Percentiles rank a stretch among this genome's conserved stretches.
Conservation (phyloP, 23 tunicate genomes). For the Trididemnum clinides region DNA sequence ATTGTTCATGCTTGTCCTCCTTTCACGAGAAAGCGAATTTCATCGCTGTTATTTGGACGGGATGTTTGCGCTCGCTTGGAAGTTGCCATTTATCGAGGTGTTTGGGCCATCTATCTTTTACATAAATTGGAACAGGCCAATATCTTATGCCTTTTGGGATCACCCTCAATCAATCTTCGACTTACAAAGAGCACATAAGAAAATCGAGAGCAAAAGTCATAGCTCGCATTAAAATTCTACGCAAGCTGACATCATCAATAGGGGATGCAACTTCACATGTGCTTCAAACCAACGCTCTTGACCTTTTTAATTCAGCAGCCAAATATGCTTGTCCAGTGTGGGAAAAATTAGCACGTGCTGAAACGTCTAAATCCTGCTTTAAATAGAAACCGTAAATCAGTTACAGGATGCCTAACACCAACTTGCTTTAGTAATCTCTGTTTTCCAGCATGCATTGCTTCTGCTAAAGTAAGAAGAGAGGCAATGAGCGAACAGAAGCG, state of each 20-base stretch:
- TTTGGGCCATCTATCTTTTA: too few relatives aligned
- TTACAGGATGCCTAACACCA: conserved; percentile 14
- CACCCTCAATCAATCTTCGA: neutral
- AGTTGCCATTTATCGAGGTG: too few relatives aligned
- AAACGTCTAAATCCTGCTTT: neutral
- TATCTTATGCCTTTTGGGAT: neutral
- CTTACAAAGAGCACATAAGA: neutral
- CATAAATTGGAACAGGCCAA: too few relatives aligned
- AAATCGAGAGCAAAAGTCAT: conserved; percentile 3
- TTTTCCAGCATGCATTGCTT: neutral
- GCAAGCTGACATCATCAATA: neutral
- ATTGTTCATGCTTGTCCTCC: too few relatives aligned
- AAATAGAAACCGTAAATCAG: neutral
- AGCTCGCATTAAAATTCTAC: neutral
- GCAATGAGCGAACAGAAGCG: neutral
- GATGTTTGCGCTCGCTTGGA: too few relatives aligned
- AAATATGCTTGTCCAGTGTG: conserved; percentile 1
- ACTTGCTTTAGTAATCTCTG: neutral
- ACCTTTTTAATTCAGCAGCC: neutral
- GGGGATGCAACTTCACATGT: neutral
- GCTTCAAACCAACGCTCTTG: too few relatives aligned
- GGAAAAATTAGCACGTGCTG: neutral
- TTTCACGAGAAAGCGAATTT: too few relatives aligned
- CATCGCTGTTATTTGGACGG: too few relatives aligned
- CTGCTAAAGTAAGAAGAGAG: neutral